Conservation (phyloP, 2,888 invertebrate genomes). For the Tenthredo mesomela region DNA sequence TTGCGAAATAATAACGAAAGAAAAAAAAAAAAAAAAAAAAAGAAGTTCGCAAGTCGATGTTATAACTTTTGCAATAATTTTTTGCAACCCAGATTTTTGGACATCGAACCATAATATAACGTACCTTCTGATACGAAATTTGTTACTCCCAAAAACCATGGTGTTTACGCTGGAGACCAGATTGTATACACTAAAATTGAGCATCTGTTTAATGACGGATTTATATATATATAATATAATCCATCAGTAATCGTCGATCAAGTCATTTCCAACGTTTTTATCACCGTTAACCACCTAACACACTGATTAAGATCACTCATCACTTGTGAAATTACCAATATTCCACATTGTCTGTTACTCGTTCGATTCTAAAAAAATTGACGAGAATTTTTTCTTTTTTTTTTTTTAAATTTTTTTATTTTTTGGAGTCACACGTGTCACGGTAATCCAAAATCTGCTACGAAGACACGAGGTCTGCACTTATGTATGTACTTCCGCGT, state of each 20-base stretch:
- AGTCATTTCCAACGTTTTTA: constrained; percentile 58
- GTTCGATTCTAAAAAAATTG: no score
- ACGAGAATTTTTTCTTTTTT: not conserved
- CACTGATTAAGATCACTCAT: constrained; percentile 31
- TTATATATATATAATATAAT: not conserved
- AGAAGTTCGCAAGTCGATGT: not conserved
- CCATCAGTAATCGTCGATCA: constrained; percentile 51
- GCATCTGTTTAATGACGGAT: constrained; percentile 66
- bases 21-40: not conserved
- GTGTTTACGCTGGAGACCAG: constrained; percentile 72
- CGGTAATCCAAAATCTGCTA: constrained; percentile 37
- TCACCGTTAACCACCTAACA: constrained; percentile 13
- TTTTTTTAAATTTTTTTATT: not conserved
- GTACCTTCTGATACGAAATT: constrained; percentile 81
- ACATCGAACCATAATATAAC: not conserved
- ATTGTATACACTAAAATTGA: constrained; percentile 72
- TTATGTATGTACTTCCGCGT: constrained; percentile 6
- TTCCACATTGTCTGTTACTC: not conserved
- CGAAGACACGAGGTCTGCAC: constrained; percentile 6
- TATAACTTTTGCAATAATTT: not conserved
- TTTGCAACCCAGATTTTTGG: no score
- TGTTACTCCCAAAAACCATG: constrained; percentile 78
- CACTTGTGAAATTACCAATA: not conserved
- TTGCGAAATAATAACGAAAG: no score
- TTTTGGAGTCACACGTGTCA: constrained; percentile 17